phyloP scores from a whole-genome alignment of 2,113 vertebrate species.

The Hydrochoerus hydrochaeris region DNA sequence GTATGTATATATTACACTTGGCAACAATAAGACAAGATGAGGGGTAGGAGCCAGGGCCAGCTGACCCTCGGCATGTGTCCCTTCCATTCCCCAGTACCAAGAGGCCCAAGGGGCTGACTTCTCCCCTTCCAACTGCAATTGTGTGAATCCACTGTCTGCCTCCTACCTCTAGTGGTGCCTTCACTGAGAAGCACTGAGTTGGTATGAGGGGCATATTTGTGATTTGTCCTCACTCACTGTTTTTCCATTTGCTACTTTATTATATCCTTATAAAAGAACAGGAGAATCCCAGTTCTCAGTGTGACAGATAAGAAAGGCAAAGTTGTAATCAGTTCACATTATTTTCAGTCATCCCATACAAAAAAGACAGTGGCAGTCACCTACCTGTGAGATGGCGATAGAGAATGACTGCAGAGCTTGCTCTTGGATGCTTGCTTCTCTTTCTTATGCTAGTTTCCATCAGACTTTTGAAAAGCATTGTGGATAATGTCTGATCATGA shows the following conservation, averaged over 20 bases:
- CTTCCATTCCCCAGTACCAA: no score
- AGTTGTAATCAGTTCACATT: not conserved
- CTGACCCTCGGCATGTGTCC: not conserved
- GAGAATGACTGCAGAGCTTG: not conserved
- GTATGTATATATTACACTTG: not conserved
- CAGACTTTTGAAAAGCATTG: not conserved
- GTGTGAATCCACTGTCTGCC: not conserved
- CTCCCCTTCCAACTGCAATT: not conserved
- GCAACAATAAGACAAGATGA: not conserved
- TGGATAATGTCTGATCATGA: not conserved
- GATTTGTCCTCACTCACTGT: not conserved
- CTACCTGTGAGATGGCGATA: not conserved
- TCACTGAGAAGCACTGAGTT: not conserved
- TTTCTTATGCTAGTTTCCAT: not conserved
- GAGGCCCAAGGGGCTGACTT: not conserved
- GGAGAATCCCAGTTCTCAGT: not conserved
- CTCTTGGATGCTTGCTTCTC: not conserved
- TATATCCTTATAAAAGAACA: not conserved
- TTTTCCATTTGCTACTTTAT: not conserved
- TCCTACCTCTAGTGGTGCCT: not conserved
- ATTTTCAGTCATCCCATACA: not conserved
- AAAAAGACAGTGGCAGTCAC: not conserved
- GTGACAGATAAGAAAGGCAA: not conserved
- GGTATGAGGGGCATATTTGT: not conserved
- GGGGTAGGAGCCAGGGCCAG: not conserved